These are phyloP conservation scores for Hydrolagus colliei DNA, from an alignment of 2,797 vertebrate species.

Conservation along the genomic window DNA sequence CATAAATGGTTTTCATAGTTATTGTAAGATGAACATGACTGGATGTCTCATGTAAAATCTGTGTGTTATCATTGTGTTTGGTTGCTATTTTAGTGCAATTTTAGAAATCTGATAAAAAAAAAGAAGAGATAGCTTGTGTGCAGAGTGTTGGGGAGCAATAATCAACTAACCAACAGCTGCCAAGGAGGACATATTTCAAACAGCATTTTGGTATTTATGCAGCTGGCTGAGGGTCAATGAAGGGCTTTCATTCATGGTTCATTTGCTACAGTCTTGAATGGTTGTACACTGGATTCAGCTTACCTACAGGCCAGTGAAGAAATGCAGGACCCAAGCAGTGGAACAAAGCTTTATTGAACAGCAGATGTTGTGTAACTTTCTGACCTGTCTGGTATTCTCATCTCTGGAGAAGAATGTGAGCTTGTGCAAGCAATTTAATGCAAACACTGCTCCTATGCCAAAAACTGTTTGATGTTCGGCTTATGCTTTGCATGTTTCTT, in stretches of 20 bases:
- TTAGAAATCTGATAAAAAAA: neutral
- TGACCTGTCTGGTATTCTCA: constrained; percentile 10
- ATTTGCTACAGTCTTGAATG: constrained; percentile 20
- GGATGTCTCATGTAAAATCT: neutral
- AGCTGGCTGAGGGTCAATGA: constrained; percentile 10
- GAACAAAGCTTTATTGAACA: neutral
- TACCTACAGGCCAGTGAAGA: neutral
- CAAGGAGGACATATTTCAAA: constrained; percentile 25
- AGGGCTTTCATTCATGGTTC: constrained; percentile 24
- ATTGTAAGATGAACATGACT: neutral
- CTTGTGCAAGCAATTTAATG: neutral
- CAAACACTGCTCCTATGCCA: neutral
- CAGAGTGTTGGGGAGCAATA: neutral
- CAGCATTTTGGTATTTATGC: constrained; percentile 9
- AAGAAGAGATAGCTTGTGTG: constrained; percentile 5
- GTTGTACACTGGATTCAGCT: neutral
- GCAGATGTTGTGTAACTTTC: constrained; percentile 9
- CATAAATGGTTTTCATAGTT: neutral
- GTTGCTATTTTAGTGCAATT: neutral
- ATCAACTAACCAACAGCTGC: constrained; percentile 15
- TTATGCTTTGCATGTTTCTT: neutral
- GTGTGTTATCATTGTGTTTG: too few species aligned
- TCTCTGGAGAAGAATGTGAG: neutral
- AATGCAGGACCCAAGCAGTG: neutral
- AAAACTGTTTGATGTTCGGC: neutral